Evolutionary conservation across 2,797 vertebrate species (phyloP).

Genomic region (Danio kyathit): DNA sequence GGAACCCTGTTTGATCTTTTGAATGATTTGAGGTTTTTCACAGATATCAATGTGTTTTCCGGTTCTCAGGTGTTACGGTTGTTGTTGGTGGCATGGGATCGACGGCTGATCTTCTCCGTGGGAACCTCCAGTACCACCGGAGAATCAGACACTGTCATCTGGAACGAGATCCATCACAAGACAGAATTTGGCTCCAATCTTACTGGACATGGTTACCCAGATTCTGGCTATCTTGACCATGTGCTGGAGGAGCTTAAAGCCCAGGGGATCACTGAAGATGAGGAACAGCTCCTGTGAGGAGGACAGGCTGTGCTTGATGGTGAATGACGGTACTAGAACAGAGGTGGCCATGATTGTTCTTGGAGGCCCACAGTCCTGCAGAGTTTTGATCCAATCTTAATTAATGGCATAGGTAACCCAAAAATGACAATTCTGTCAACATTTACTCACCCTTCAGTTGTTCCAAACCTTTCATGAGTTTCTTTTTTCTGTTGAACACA

Average conservation of each 20-base stretch:
- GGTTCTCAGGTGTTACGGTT: conserved; percentile 85
- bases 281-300: conserved; percentile 62
- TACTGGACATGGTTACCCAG: conserved; percentile 92
- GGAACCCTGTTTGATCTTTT: no score
- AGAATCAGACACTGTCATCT: conserved; percentile 93
- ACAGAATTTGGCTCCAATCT: conserved; percentile 96
- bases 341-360: no score
- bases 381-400: no score
- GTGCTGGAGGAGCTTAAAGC: conserved; percentile 90
- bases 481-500: no score
- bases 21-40: not conserved
- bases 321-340: not conserved
- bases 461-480: no score
- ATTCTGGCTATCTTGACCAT: conserved; percentile 91
- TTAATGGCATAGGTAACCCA: no score
- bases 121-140: conserved; percentile 94
- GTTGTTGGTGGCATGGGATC: conserved; percentile 92
- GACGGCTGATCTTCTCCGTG: conserved; percentile 91
- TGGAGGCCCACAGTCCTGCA: no score
- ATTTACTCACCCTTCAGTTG: no score
- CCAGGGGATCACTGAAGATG: conserved; percentile 90
- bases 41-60: not conserved
- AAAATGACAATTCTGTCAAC: no score
- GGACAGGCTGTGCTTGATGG: not conserved
- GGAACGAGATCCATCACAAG: conserved; percentile 96